Conservation (phyloP, 92 coral and sea anemone species). For the Porites lobata region DNA sequence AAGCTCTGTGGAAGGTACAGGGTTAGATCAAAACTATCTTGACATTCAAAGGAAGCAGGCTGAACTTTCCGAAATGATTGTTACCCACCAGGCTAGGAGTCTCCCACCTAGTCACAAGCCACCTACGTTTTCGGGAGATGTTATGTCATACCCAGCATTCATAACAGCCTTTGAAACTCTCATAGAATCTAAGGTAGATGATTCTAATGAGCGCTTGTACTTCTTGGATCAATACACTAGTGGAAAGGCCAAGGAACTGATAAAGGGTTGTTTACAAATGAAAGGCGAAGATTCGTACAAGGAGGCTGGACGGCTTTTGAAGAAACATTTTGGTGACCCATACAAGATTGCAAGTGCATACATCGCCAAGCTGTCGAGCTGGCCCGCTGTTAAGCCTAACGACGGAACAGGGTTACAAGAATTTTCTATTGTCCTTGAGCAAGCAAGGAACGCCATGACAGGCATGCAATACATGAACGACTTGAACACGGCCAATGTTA, state of each 20-base stretch:
- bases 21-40: constrained; percentile 52
- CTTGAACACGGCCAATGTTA: constrained; percentile 68
- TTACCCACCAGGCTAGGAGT: constrained; percentile 70
- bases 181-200: constrained; percentile 69
- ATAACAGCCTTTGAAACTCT: constrained; percentile 72
- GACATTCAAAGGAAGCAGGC: constrained; percentile 68
- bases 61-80: constrained; percentile 71
- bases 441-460: constrained; percentile 71
- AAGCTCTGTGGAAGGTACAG: constrained; percentile 5
- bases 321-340: constrained; percentile 76
- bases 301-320: constrained; percentile 66
- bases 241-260: constrained; percentile 74
- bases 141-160: constrained; percentile 75
- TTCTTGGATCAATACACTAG: constrained; percentile 77
- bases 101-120: constrained; percentile 69
- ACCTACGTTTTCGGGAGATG: constrained; percentile 77
- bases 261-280: constrained; percentile 66
- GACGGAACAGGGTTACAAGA: constrained; percentile 75
- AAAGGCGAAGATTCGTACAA: constrained; percentile 57
- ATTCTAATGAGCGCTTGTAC: constrained; percentile 65
- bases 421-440: constrained; percentile 59
- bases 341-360: constrained; percentile 78
- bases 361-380: constrained; percentile 52
- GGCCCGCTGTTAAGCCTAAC: constrained; percentile 72
- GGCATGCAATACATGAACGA: constrained; percentile 70